These are phyloP conservation scores for Opisthocomus hoazin DNA, from an alignment of 2,113 vertebrate genomes.

Conservation along the genomic window DNA sequence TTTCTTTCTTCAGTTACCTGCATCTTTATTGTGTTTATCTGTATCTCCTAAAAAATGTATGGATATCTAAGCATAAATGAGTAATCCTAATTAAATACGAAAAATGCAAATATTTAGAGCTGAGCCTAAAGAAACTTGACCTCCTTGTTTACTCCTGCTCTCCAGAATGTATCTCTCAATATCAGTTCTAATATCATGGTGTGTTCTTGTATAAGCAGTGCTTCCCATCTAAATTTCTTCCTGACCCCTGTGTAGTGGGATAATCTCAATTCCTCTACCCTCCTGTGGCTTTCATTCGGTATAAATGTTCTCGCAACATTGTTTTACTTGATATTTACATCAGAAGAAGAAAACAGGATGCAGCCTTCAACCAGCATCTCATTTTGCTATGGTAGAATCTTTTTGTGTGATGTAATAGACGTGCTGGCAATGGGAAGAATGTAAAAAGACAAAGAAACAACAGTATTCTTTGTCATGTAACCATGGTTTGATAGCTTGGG, in stretches of 20 bases:
- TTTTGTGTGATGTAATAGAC: background rate
- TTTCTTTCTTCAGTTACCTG: background rate
- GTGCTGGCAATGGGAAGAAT: background rate
- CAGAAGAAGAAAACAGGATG: background rate
- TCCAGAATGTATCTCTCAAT: background rate
- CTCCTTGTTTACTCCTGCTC: background rate
- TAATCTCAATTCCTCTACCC: background rate
- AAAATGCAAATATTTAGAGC: background rate
- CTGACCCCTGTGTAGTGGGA: background rate
- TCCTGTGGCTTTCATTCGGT: background rate
- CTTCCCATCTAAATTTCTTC: background rate
- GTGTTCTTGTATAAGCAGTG: background rate
- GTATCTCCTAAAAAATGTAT: background rate
- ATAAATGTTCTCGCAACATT: background rate
- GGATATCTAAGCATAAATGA: background rate
- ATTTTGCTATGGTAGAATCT: background rate
- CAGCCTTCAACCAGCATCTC: background rate
- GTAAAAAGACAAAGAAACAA: background rate
- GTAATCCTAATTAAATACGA: background rate
- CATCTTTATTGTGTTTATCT: background rate
- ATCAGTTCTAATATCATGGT: background rate
- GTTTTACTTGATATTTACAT: background rate
- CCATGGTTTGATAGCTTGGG: background rate
- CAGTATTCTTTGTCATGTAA: background rate
- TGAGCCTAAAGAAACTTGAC: background rate